Conservation (phyloP, 2,797 vertebrate genomes). For the Pangasius macronema region DNA sequence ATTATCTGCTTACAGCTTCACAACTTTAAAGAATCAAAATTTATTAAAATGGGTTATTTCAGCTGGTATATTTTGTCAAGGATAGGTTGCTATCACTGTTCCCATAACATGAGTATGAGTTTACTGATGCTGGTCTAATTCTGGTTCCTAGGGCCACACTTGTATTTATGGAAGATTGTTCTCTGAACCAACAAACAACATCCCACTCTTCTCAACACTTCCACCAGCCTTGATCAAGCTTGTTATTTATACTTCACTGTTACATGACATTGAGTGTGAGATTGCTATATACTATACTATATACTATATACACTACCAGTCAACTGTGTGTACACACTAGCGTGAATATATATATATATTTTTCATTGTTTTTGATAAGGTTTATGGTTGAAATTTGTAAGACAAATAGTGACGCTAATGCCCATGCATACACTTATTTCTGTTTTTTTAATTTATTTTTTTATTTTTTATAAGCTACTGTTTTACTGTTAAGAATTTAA, state of each 20-base stretch:
- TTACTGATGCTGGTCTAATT: background rate
- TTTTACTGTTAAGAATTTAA: background rate
- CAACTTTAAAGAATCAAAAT: background rate
- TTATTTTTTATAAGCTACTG: background rate
- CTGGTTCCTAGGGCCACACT: background rate
- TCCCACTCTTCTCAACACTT: background rate
- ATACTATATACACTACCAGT: background rate
- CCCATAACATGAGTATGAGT: background rate
- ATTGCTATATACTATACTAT: background rate
- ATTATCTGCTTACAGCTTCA: background rate
- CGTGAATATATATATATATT: no score
- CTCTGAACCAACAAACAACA: background rate
- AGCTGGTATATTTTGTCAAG: no score
- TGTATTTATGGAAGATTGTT: background rate
- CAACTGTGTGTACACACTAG: background rate
- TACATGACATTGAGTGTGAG: background rate
- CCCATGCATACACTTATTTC: background rate
- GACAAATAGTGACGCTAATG: background rate
- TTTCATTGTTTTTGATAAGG: background rate
- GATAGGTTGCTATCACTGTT: background rate
- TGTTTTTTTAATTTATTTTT: background rate
- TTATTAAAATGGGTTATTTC: background rate
- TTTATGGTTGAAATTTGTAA: background rate
- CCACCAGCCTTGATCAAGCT: background rate
- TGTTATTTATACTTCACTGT: background rate